Base-by-base conservation (phyloP, 37 sponge, comb jelly and placozoan genomes). In the Lycopodina hypogea region DNA sequence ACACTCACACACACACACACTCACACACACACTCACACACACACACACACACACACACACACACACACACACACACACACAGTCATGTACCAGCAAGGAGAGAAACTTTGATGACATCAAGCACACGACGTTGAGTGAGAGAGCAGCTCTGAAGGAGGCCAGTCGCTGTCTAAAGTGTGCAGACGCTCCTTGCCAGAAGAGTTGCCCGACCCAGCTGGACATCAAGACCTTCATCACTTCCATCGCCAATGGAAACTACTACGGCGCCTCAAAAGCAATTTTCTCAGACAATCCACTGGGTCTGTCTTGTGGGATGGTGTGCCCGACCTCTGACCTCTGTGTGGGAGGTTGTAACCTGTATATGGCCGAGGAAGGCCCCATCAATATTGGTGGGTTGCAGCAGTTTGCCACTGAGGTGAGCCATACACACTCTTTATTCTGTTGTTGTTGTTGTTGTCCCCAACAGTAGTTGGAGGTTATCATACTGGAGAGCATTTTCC, bases 241-340 rank as follows among this genome's bases (percentile, higher is more conserved):
- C 83, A 96, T 93, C 65, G 61, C 78, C 34, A 91, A 91, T 82
- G 90, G 86, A 89, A 96, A 96, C 86, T 96, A 94, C 77, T 96
- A 96, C 75, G 97, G 97, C 0, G 94, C 97, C 33, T 55, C 94
- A 18, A 94, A 90, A 30, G 92, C 94, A 53, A 96, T 96, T 70
- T 94, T 96, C 73, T 93, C 97, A 22, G 97, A 96, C 78, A 96
- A 96, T 53, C 97, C 97, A 35, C 89, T 96, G n/a, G 97, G 97
- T 0, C 87, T 96, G 52, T 89, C 97, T 1, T 96, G 97, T 79
- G 96, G 96, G 15, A 96, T 96, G 96, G 96, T 96, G 40, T 96
- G 96, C 45, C 96, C 96, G 68, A 96, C 96, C 42, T 93, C 93
- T 67, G 96, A 96, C 78, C 87, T 96, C 32, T 96, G 96, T 77